phyloP scores from a whole-genome alignment of 2,797 vertebrate genomes.

The Phyllotis vaccarum region DNA sequence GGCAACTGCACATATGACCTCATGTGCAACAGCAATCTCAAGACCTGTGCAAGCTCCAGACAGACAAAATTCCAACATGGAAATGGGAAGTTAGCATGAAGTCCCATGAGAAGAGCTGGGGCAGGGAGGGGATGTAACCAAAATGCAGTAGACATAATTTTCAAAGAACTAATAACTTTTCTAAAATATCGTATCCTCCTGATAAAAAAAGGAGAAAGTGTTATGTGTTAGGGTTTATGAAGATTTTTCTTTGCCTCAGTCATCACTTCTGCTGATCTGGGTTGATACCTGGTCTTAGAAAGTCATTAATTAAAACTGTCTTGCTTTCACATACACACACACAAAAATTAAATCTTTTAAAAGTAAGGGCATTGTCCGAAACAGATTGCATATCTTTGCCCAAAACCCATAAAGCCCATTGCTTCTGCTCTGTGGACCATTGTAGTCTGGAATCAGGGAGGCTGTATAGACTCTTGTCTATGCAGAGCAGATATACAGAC shows the following conservation, averaged over 20 bases:
- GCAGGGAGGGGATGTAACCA: neutral
- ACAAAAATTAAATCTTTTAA: neutral
- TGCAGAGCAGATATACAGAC: neutral
- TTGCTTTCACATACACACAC: neutral
- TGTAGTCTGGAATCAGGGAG: neutral
- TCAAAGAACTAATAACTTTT: neutral
- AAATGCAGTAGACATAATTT: neutral
- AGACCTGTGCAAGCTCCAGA: neutral
- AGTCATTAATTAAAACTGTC: neutral
- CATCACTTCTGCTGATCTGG: neutral
- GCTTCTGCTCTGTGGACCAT: neutral
- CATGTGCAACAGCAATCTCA: neutral
- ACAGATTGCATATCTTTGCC: neutral
- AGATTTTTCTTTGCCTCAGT: neutral
- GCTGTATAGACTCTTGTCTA: neutral
- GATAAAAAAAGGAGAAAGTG: neutral
- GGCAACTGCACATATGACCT: neutral
- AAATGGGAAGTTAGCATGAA: neutral
- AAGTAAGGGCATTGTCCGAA: neutral
- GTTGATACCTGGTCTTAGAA: neutral
- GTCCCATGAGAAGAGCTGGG: neutral
- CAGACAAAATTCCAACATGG: neutral
- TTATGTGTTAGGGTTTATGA: neutral
- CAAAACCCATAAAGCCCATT: neutral
- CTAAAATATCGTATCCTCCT: neutral